Evolutionary conservation across 2,888 invertebrate species (phyloP), one percentile per base, ranked within the genome.

Genomic region (Zhengitettix transpicula): DNA sequence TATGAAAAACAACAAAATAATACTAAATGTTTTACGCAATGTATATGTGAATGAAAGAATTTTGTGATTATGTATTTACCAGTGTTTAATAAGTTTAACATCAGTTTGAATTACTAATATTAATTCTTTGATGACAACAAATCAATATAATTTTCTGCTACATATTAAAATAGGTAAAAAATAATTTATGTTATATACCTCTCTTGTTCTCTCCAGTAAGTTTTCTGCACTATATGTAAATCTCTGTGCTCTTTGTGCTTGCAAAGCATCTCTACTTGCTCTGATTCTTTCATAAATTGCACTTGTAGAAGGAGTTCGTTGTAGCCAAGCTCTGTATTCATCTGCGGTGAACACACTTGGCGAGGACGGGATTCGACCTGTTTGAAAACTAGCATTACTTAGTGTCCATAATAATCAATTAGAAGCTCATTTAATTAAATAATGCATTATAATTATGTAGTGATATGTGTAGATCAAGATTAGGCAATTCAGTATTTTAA

Each of bases 251-350:
- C 85, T 78, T 67, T 84, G 84, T 67, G 82, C 81, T 66, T 80
- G 80, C 28, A 71, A 66, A 57, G 81, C 74, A 66, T 88, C 89
- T 63, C 89, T 79, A 55, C 89, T 85, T 61, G 89, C 86, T 64
- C 92, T 82, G 71, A 93, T 86, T 69, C 90, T 85, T 71, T 94
- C 94, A 72, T 93, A 94, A 67, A 94, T 87, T 52, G 94, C 94
- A 65, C 91, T 91, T 61, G 93, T 93, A 62, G 92, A 92, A 54
- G 75, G 74, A 52, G 74, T 74, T 59, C 71, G 71, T 64, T 90
- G 85, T 70, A 95, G 74, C 95, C 95, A 95, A 66, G 93, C 90
- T 66, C 92, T 83, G 73, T 95, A 93, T 74, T 93, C 93, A 74
- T 91, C 92, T 69, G 91, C 88, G 65, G 90, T 90, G 77, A 92